These are phyloP conservation scores for Tetraneura akinire DNA, from an alignment of 1,140 invertebrate genomes.

Conservation along the genomic window DNA sequence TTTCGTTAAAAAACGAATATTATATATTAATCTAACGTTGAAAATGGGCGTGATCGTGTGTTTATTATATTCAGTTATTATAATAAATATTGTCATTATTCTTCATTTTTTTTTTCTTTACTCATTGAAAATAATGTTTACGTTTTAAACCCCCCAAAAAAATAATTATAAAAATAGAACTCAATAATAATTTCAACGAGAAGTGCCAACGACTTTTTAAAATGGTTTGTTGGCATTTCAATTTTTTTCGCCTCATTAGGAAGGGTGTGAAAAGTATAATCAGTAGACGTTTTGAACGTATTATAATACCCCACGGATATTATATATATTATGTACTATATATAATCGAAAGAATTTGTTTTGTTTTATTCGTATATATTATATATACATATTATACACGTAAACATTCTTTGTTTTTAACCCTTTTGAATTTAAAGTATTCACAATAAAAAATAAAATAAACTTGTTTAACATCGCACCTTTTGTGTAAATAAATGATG, in stretches of 20 bases:
- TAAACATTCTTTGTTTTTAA: conserved; percentile 4
- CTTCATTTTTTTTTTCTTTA: neutral
- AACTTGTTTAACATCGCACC: neutral
- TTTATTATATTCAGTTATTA: too few relatives aligned
- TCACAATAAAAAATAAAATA: neutral
- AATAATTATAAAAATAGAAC: neutral
- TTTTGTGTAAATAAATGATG: conserved; percentile 11
- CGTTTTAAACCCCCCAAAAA: neutral
- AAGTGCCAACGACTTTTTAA: neutral
- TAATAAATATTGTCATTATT: neutral
- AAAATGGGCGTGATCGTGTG: too few relatives aligned
- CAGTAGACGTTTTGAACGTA: neutral
- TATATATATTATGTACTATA: too few relatives aligned
- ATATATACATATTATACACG: too few relatives aligned
- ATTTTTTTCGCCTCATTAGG: neutral
- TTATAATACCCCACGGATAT: neutral
- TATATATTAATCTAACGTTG: too few relatives aligned
- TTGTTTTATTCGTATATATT: neutral
- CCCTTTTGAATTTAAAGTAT: conserved; percentile 1
- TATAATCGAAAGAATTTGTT: neutral
- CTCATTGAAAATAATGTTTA: neutral
- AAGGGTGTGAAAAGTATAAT: neutral
- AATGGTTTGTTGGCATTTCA: neutral
- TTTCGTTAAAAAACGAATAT: too few relatives aligned
- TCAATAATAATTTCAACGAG: neutral